Conservation (phyloP, 2,888 invertebrate species). For the Cosmopolites sordidus region DNA sequence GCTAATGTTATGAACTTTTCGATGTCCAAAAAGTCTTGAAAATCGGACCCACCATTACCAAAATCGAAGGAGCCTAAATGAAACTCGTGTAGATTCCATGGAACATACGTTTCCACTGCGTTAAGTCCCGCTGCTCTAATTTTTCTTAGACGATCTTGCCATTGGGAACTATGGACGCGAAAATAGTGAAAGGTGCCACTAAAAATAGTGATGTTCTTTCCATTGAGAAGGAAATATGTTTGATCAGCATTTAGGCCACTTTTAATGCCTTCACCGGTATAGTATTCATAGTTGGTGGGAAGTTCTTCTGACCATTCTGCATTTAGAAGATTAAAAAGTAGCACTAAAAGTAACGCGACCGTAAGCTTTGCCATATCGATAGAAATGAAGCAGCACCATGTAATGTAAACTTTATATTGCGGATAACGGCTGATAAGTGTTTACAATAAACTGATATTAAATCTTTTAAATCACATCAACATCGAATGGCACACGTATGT, state of each 20-base stretch:
- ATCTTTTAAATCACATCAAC: no score
- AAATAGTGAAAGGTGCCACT: conserved; percentile 77
- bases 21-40: conserved; percentile 52
- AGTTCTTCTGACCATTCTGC: no score
- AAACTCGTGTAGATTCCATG: conserved; percentile 81
- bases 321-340: no score
- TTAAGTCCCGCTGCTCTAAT: conserved; percentile 82
- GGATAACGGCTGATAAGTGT: no score
- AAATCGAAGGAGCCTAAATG: conserved; percentile 54
- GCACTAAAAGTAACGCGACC: no score
- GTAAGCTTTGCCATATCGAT: no score
- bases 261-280: conserved; percentile 44
- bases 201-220: conserved; percentile 45
- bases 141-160: conserved; percentile 74
- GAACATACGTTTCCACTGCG: conserved; percentile 77
- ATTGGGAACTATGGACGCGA: conserved; percentile 70
- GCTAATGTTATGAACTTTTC: conserved; percentile 68
- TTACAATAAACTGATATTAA: no score
- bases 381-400: no score
- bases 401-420: no score
- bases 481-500: no score
- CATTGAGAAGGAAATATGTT: conserved; percentile 45
- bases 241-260: conserved; percentile 37
- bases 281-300: conserved; percentile 49
- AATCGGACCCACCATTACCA: conserved; percentile 59